Evolutionary conservation across 1,140 invertebrate species (phyloP), one percentile per base, ranked within the genome.

Genomic region (Drosophila tristis): DNA sequence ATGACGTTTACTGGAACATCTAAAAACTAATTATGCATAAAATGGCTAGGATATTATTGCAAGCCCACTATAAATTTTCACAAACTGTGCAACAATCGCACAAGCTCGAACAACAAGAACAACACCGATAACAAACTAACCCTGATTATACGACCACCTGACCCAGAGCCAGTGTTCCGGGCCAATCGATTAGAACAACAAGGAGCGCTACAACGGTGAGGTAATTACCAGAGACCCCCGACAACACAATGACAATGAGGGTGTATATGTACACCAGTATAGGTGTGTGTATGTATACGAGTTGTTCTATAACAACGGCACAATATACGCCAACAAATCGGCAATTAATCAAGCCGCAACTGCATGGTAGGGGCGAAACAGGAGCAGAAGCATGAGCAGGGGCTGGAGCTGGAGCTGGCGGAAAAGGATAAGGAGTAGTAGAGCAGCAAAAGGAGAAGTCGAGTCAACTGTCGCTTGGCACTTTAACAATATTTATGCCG

Each of bases 11-110:
- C 82, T 74, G 72, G 70, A 72, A 89, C 65, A 75, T 87, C 80
- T 89, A 87, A 90, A 89, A 89, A 89, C 84, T 89, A 89, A 89
- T 89, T 89, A 89, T 90, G 85, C 84, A 89, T 89, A 89, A 89
- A 89, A 89, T 84, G 74, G 80, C 76, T 60, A 64, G 59, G 62
- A 80, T 85, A 89, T 89, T 89, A 90, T 89, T 89, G 84, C 76
- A 70, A 77, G 78, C 76, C 85, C 67, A 67, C 84, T 89, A 89
- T 89, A 89, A 89, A 89, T 89, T 80, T 80, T 62, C 55, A 50
- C 75, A 77, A 84, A 77, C 80, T 84, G 75, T 72, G 75, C 82
- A 84, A 74, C 84, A 89, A 79, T 76, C 71, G 70, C 71, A 82
- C 71, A 58, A 71, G 58, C 47, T 59, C 23, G 39, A 63, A 55